phyloP scores from a whole-genome alignment of 2,113 vertebrate species.

The Pelvicachromis taeniatus region DNA sequence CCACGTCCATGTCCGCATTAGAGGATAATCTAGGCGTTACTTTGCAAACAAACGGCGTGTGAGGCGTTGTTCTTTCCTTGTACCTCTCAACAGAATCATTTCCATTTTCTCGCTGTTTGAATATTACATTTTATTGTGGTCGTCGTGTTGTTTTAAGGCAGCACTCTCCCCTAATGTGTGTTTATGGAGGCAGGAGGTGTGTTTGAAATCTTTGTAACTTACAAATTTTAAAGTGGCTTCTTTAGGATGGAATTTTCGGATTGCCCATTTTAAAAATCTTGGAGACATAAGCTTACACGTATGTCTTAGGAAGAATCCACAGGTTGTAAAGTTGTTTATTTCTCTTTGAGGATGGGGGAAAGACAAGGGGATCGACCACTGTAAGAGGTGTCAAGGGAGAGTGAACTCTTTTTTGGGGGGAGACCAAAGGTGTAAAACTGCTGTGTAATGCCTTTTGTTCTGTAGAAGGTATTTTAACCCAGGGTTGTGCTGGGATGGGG shows the following conservation, averaged over 20 bases:
- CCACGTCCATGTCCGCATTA: not conserved
- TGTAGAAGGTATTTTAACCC: not conserved
- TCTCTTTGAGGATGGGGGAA: too few relatives aligned
- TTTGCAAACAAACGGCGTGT: not conserved
- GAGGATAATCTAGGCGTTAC: not conserved
- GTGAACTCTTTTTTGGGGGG: not conserved
- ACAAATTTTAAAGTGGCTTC: not conserved
- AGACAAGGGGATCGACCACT: not conserved
- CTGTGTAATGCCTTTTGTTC: not conserved
- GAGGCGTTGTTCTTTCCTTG: not conserved
- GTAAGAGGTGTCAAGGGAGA: not conserved
- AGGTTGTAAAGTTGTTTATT: too few relatives aligned
- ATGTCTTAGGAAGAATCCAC: too few relatives aligned
- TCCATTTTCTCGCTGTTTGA: accelerated
- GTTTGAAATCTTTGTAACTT: not conserved
- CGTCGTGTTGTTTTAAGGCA: not conserved
- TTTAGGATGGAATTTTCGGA: accelerated
- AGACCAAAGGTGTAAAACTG: not conserved
- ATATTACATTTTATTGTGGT: not conserved
- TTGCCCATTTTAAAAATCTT: not conserved
- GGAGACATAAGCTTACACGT: too few relatives aligned
- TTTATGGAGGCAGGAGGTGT: not conserved
- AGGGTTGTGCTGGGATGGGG: not conserved
- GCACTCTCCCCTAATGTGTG: accelerated
- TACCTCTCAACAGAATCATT: accelerated